These are phyloP conservation scores for Lasiommata megera DNA, from an alignment of 2,888 invertebrate genomes.

Conservation along the genomic window DNA sequence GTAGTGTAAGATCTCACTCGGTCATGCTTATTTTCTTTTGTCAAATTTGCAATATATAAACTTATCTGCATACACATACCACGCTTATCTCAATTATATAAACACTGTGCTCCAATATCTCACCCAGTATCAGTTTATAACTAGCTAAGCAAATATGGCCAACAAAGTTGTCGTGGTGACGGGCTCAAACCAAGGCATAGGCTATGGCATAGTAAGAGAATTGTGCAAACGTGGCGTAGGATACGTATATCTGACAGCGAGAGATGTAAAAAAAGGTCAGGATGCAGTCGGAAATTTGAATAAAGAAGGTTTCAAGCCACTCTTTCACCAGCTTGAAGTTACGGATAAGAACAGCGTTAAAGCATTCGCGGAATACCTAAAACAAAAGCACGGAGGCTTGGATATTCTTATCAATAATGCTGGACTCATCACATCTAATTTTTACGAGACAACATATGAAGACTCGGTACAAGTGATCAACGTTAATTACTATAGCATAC, in stretches of 20 bases:
- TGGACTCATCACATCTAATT: conserved; percentile 28
- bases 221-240: conserved; percentile 82
- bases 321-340: conserved; percentile 38
- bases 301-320: conserved; percentile 61
- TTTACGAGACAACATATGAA: conserved; percentile 31
- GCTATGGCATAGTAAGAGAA: conserved; percentile 81
- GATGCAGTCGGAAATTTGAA: conserved; percentile 77
- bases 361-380: conserved; percentile 35
- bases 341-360: conserved; percentile 35
- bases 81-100: conserved; percentile 1
- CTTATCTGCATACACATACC: not conserved
- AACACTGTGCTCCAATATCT: not conserved
- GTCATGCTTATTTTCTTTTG: not conserved
- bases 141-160: conserved; percentile 6
- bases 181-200: conserved; percentile 84
- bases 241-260: conserved; percentile 83
- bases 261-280: conserved; percentile 74
- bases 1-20: not conserved
- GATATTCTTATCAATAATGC: conserved; percentile 44
- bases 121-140: not conserved
- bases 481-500: conserved; percentile 35
- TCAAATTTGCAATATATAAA: not conserved
- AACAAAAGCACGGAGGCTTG: conserved; percentile 38
- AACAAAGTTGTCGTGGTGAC: conserved; percentile 69
- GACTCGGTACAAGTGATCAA: conserved; percentile 36